Base-by-base conservation (phyloP, 2,888 invertebrate genomes). In the Dysmachus trigonus region DNA sequence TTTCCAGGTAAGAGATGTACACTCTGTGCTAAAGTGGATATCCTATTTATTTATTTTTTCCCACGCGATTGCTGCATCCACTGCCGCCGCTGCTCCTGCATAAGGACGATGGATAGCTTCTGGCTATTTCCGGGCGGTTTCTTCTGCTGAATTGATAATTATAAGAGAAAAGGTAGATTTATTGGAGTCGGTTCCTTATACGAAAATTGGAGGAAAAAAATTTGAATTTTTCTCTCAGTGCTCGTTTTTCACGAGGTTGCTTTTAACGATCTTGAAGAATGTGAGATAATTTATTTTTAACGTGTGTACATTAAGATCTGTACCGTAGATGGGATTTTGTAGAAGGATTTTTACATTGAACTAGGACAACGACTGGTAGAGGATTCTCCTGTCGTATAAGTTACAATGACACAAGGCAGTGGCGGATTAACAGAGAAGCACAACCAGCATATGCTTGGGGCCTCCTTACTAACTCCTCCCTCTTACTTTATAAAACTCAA, bases 1-100 rank as follows among this genome's bases (percentile, higher is more conserved):
- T 62, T 81, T 62, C 10, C 62, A 81, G 81, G 81, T 81, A 81
- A 62, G 18, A 53, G 53, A 81, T 81, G 62, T 81, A 31, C 62
- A 62, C 27, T 62, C 62, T 62, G 33, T 81, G 81, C 33, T 53
- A 79, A 81, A 81, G 51, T 53, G 53, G 77, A 47, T 51, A 27
- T 30, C 27, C 51, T 6, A 8, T 51, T 51, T 41, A n/a, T 41
- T 41, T 47, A 1, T 62, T 62, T 3, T 31, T 53, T 18, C 33
- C 53, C 81, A 62, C 62, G 33, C 10, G 81, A 81, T 81, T 81
- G 51, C 81, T 62, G 62, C 62, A 22, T 22, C 62, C 22, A 22
- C 62, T 62, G 0, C n/a, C n/a, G n/a, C n/a, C n/a, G 38, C 31
- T 31, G 15, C 27, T 27, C 18, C 27, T 62, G 30, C 22, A 33